phyloP scores from a whole-genome alignment of 1,140 invertebrate genomes.

The Penaeus japonicus region DNA sequence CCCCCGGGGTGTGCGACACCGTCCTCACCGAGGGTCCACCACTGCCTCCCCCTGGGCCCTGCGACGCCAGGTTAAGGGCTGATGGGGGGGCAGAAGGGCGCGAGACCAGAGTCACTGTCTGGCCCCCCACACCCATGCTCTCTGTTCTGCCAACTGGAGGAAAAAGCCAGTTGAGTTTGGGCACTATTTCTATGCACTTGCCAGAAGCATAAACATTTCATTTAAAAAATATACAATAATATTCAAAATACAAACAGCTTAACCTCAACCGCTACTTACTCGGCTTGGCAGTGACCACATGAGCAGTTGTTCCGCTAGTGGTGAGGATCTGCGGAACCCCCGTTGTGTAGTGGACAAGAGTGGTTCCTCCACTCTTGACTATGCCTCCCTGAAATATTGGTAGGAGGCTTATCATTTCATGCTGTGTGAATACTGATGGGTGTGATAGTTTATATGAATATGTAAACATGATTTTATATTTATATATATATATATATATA shows the following conservation, averaged over 20 bases:
- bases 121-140: conserved; percentile 45
- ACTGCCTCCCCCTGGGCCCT: conserved; percentile 22
- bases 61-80: conserved; percentile 36
- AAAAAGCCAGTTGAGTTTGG: background rate
- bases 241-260: background rate
- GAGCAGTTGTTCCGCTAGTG: conserved; percentile 40
- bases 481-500: too few species aligned
- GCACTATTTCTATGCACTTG: background rate
- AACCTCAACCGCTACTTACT: background rate
- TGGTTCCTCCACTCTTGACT: conserved; percentile 41
- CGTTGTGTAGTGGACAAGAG: conserved; percentile 45
- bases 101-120: conserved; percentile 43
- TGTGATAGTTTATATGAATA: background rate
- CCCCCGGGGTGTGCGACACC: conserved; percentile 29
- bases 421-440: background rate
- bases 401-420: background rate
- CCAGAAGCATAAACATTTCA: background rate
- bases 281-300: conserved; percentile 50
- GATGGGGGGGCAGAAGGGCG: conserved; percentile 29
- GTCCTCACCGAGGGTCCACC: conserved; percentile 37
- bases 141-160: conserved; percentile 39
- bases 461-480: background rate
- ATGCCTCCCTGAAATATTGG: conserved; percentile 36
- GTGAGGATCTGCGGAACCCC: conserved; percentile 47
- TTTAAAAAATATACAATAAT: background rate